These are phyloP conservation scores for Rhadinocentrus ornatus DNA, from an alignment of 2,797 vertebrate genomes.

Conservation along the genomic window DNA sequence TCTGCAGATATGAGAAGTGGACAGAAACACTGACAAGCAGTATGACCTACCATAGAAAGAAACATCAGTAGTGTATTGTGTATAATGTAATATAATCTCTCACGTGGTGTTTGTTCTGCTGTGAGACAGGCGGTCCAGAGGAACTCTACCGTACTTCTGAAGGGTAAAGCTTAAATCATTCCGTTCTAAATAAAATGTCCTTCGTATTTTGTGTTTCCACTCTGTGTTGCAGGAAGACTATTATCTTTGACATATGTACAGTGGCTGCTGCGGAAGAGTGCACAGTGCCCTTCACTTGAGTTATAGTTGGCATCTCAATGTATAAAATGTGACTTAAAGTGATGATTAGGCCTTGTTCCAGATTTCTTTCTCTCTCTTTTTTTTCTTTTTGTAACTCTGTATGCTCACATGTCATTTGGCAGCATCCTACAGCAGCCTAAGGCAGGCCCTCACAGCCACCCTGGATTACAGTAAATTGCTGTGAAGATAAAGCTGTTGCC, in stretches of 20 bases:
- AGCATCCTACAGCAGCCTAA: conserved; percentile 47
- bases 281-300: conserved; percentile 62
- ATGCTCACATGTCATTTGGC: conserved; percentile 55
- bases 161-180: conserved; percentile 46
- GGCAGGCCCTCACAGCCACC: conserved; percentile 61
- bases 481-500: conserved; percentile 76
- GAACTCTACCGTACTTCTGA: conserved; percentile 35
- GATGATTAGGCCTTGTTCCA: conserved; percentile 67
- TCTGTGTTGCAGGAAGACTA: conserved; percentile 42
- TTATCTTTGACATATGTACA: conserved; percentile 64
- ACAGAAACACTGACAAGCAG: conserved; percentile 54
- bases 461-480: conserved; percentile 73
- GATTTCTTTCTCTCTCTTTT: conserved; percentile 36
- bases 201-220: conserved; percentile 42
- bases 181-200: conserved; percentile 39
- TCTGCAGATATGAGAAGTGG: conserved; percentile 57
- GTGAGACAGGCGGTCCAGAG: conserved; percentile 11
- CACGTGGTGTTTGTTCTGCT: conserved; percentile 18
- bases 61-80: conserved; percentile 56
- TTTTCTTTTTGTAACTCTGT: conserved; percentile 34
- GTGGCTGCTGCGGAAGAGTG: conserved; percentile 31
- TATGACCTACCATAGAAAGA: conserved; percentile 40
- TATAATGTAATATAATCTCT: conserved; percentile 59
- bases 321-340: conserved; percentile 70
- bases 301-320: conserved; percentile 64